These are phyloP conservation scores for Blennius ocellaris DNA, from an alignment of 2,113 vertebrate species.

Conservation along the genomic window DNA sequence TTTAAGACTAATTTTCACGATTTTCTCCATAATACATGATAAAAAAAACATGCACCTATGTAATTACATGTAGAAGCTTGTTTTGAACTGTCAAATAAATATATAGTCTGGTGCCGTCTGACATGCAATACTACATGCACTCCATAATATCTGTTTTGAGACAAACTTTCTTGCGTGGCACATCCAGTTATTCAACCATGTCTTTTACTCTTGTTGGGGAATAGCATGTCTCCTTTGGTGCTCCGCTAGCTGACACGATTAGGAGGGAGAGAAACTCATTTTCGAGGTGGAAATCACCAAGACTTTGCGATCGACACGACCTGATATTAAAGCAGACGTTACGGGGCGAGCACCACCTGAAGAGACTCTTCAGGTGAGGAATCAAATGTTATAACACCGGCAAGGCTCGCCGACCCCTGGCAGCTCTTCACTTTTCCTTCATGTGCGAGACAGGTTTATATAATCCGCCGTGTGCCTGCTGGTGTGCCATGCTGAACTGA, in stretches of 20 bases:
- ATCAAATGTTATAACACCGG: constrained; percentile 26
- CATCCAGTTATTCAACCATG: constrained; percentile 45
- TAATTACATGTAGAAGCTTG: neutral
- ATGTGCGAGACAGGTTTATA: constrained; percentile 1
- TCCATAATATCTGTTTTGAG: constrained; percentile 28
- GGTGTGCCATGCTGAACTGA: neutral
- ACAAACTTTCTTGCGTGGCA: constrained; percentile 21
- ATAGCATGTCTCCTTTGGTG: constrained; percentile 19
- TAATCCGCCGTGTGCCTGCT: neutral
- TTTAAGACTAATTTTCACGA: neutral
- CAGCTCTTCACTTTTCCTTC: constrained; percentile 12
- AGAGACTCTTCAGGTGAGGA: constrained; percentile 20
- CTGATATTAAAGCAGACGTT: constrained; percentile 43
- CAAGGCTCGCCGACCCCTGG: constrained; percentile 3
- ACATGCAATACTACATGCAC: constrained; percentile 17
- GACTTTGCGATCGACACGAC: constrained; percentile 11
- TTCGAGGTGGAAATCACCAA: constrained; percentile 22
- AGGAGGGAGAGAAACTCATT: constrained; percentile 28
- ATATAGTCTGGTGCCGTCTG: constrained; percentile 13
- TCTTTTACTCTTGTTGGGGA: constrained; percentile 42
- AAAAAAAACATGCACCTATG: neutral
- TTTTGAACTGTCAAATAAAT: neutral
- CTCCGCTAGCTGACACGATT: constrained; percentile 45
- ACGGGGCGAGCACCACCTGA: constrained; percentile 13
- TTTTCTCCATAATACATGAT: neutral